Evolutionary conservation across 1,140 invertebrate species (phyloP), one percentile per base, ranked within the genome.

Genomic region (Rhagoletis zephyria): DNA sequence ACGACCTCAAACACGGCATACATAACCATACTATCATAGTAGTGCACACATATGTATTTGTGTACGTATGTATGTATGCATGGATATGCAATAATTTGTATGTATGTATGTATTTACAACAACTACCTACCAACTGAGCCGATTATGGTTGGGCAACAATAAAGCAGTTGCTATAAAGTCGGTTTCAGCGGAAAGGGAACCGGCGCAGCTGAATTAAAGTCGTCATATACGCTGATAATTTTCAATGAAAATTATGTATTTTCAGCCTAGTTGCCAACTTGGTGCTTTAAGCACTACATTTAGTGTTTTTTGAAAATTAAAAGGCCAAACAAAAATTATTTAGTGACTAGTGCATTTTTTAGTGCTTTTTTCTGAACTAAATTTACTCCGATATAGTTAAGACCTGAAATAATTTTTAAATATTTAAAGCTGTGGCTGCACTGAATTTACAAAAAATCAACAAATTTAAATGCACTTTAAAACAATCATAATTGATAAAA

Each of bases 1-100:
- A 81, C 74, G n/a, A 81, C 74, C 74, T 81, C 74, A 81, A 81
- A 81, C 74, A 51, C 10, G 48, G 7, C 45, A 48, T 48, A 56
- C n/a, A 51, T n/a, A 56, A 10, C 2, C 48, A 67, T 10, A 30
- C 64, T 67, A 19, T 3, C 64, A 67, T 6, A 30, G 5, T 10
- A 40, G 3, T 67, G 5, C 6, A 40, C 40, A 3, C 30, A 67
- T 67, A 16, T 67, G 4, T 4, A 30, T 67, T 6, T 30, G 40
- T n/a, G 16, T 16, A 64, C 0, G 63, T 64, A 16, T 67, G 64
- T 40, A 30, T 5, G 30, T 42, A 14, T n/a, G 16, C 67, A 9
- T 45, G 42, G 7, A 67, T 30, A 30, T 30, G 30, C 30, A 30
- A 30, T 30, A 30, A 30, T 67, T 30, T 40, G 64, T 40, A 16